Percentiles rank a stretch among this genome's conserved stretches.
These are phyloP conservation scores for Pagetopsis macropterus DNA, from an alignment of 2,797 vertebrate species.

Conservation along the genomic window DNA sequence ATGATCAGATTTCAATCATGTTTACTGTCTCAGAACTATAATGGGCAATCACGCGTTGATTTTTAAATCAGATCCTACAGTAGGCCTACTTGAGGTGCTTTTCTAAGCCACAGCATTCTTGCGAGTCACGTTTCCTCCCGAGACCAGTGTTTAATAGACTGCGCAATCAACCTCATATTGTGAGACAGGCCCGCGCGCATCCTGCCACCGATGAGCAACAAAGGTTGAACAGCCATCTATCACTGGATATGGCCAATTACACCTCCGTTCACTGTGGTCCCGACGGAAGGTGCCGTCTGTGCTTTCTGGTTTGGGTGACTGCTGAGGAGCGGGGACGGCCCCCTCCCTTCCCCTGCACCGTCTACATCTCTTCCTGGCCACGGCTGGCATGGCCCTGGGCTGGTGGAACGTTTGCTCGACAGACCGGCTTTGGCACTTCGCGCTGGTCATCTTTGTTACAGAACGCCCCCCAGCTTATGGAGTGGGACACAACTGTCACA, in stretches of 20 bases:
- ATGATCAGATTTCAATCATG: conserved; percentile 55
- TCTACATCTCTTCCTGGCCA: conserved; percentile 45
- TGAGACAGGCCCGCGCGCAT: conserved; percentile 68
- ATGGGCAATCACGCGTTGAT: conserved; percentile 61
- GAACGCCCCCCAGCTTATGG: conserved; percentile 72
- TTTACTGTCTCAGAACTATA: conserved; percentile 62
- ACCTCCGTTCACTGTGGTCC: conserved; percentile 62
- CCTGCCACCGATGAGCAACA: conserved; percentile 63
- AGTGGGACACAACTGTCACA: conserved; percentile 73
- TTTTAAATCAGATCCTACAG: conserved; percentile 58
- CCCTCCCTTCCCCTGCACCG: background rate
- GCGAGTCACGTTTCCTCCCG: conserved; percentile 59
- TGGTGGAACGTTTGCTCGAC: conserved; percentile 59
- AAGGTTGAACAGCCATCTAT: conserved; percentile 75
- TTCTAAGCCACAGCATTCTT: conserved; percentile 40
- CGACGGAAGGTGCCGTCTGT: conserved; percentile 45
- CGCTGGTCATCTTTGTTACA: conserved; percentile 77
- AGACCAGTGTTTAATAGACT: conserved; percentile 69
- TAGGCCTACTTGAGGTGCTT: conserved; percentile 33
- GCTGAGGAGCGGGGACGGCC: conserved; percentile 16
- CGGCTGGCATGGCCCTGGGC: conserved; percentile 56
- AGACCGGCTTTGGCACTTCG: conserved; percentile 75
- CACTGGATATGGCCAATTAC: conserved; percentile 78
- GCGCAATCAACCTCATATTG: conserved; percentile 79
- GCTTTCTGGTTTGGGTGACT: conserved; percentile 44